Evolutionary conservation across 2,888 invertebrate genomes (phyloP).

Genomic region (Myathropa florea): DNA sequence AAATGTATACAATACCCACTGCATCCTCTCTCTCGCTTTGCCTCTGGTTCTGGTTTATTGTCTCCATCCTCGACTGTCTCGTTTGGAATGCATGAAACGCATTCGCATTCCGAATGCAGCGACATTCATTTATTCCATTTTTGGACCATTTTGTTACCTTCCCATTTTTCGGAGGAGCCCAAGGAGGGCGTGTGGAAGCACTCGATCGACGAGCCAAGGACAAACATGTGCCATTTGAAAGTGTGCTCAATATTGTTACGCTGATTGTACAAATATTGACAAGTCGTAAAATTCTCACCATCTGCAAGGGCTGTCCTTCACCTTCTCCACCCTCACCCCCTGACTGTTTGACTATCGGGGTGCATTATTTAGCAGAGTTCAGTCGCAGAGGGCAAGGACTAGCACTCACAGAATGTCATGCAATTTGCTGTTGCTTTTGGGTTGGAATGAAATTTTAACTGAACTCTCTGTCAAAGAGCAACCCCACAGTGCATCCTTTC

Average conservation of each 20-base stretch:
- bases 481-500: conserved; percentile 4
- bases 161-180: neutral
- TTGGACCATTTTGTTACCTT: conserved; percentile 35
- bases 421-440: conserved; percentile 30
- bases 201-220: too few relatives aligned
- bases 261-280: conserved; percentile 65
- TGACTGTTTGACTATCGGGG: neutral
- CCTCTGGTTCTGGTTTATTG: neutral
- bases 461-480: conserved; percentile 21
- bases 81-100: conserved; percentile 4
- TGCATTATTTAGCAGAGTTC: conserved; percentile 48
- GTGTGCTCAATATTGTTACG: conserved; percentile 40
- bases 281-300: neutral
- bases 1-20: neutral
- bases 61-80: conserved; percentile 30
- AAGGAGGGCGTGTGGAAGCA: too few relatives aligned
- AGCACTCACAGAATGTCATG: conserved; percentile 25
- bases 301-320: conserved; percentile 35
- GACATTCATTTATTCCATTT: conserved; percentile 22
- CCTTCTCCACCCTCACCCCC: neutral
- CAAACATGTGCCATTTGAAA: conserved; percentile 20
- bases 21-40: neutral
- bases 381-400: conserved; percentile 42
- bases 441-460: conserved; percentile 39
- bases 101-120: conserved; percentile 37